Base-by-base conservation (phyloP, 2,113 vertebrate genomes). In the Austrofundulus limnaeus region DNA sequence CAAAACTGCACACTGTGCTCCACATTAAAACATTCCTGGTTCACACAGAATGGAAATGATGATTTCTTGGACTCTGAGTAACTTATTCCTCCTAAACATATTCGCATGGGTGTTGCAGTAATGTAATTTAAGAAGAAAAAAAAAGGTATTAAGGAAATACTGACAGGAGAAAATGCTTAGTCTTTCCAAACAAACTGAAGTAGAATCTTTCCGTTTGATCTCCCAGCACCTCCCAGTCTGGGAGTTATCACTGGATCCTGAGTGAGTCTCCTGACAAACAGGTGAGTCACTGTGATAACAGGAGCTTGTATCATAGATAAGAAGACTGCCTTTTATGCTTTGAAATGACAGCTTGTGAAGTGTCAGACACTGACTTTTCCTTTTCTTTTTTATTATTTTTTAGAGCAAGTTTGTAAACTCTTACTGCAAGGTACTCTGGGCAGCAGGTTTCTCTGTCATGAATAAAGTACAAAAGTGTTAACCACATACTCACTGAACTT, bases 241-340 rank as follows among this genome's bases (percentile, higher is more conserved):
- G 51, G 37, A 49, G 48, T 41, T 9, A 7, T 19, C 28, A 42
- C 25, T 7, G 5, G 2, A 48, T 19, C 12, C 5, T 20, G 25
- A 21, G 31, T 3, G 13, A 12, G 41, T 72, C 7, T 25, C 14
- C 8, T 58, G 37, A 57, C 8, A 10, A 41, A 57, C 45, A 20
- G 13, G 21, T 24, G 4, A 4, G 20, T 52, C 38, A 63, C 23
- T 11, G 31, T 1, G 19, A 48, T 62, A 56, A 38, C 17, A 15
- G 23, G 14, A 54, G 1, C 9, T 72, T 65, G 69, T 57, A 25
- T 16, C 13, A 53, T 50, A 59, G 67, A 71, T 74, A 41, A 1
- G 0, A 25, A 46, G 2, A 66, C 52, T 81, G 81, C 75, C 78
- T 73, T 48, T 49, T n/a, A 39, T 50, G 41, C 0, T 4, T 6